phyloP scores from a whole-genome alignment of 2,797 vertebrate genomes.

The Margarornis squamiger region DNA sequence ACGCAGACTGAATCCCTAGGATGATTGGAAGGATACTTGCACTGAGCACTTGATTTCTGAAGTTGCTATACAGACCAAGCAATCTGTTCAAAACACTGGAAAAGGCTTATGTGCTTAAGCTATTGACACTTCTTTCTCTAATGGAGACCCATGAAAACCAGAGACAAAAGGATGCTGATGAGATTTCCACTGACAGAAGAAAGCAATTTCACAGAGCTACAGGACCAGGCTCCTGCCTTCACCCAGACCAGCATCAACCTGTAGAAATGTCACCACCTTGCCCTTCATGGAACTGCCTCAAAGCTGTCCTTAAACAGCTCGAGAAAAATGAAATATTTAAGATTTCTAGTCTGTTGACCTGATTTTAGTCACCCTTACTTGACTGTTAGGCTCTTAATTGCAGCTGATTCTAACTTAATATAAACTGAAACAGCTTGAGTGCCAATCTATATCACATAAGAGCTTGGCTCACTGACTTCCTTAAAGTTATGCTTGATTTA shows the following conservation, averaged over 20 bases:
- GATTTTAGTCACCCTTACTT: not conserved
- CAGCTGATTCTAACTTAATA: not conserved
- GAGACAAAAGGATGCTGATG: not conserved
- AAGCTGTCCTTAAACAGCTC: not conserved
- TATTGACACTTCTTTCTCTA: conserved; percentile 29
- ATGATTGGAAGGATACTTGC: conserved; percentile 8
- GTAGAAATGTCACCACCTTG: not conserved
- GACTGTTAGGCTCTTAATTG: not conserved
- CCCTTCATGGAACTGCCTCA: not conserved
- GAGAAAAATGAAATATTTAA: not conserved
- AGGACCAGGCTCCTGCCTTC: not conserved
- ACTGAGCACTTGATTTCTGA: conserved; percentile 8
- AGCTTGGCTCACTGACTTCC: not conserved
- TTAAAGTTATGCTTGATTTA: not conserved
- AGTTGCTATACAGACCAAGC: not conserved
- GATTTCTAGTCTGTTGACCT: not conserved
- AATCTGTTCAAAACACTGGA: conserved; percentile 30
- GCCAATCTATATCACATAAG: not conserved
- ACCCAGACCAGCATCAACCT: not conserved
- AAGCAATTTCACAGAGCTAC: not conserved
- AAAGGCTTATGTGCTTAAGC: conserved; percentile 18
- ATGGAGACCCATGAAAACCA: not conserved
- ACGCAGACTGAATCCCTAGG: not conserved
- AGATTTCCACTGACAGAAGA: conserved; percentile 8
- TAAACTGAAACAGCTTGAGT: not conserved